These are phyloP conservation scores for Diplodus sargus DNA, from an alignment of 2,797 vertebrate genomes.

Conservation along the genomic window DNA sequence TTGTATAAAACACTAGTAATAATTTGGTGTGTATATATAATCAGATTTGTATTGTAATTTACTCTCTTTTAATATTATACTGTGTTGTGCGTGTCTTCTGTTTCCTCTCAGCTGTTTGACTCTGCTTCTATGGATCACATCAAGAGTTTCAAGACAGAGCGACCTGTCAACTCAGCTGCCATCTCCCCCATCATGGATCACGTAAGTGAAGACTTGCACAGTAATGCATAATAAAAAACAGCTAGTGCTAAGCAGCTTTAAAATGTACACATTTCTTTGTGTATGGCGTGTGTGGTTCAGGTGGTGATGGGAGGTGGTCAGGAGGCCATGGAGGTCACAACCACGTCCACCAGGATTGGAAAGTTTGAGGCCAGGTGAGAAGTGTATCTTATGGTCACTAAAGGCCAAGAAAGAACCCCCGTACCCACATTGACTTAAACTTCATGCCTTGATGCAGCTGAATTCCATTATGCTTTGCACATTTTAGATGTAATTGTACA, in stretches of 20 bases:
- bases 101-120: conserved; percentile 90
- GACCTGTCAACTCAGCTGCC: conserved; percentile 96
- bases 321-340: conserved; percentile 99
- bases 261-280: not conserved
- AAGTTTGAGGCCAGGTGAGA: conserved; percentile 97
- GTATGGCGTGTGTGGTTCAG: conserved; percentile 74
- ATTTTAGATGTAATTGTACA: too few species aligned
- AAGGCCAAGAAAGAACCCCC: not conserved
- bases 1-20: not conserved
- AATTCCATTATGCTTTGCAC: not conserved
- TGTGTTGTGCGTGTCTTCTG: not conserved
- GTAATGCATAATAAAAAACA: not conserved
- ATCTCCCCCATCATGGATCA: conserved; percentile 97
- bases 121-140: conserved; percentile 90
- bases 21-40: not conserved
- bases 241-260: too few species aligned
- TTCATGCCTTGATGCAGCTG: too few species aligned
- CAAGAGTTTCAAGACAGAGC: conserved; percentile 95
- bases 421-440: not conserved
- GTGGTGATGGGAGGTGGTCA: conserved; percentile 98
- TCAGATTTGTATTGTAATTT: too few species aligned
- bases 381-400: not conserved
- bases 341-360: conserved; percentile 97
- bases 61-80: not conserved
- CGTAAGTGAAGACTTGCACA: conserved; percentile 79